Percentiles rank a stretch among this genome's conserved stretches.
These are phyloP conservation scores for Poeciliopsis presidionis DNA, from an alignment of 2,797 vertebrate species.

Conservation along the genomic window DNA sequence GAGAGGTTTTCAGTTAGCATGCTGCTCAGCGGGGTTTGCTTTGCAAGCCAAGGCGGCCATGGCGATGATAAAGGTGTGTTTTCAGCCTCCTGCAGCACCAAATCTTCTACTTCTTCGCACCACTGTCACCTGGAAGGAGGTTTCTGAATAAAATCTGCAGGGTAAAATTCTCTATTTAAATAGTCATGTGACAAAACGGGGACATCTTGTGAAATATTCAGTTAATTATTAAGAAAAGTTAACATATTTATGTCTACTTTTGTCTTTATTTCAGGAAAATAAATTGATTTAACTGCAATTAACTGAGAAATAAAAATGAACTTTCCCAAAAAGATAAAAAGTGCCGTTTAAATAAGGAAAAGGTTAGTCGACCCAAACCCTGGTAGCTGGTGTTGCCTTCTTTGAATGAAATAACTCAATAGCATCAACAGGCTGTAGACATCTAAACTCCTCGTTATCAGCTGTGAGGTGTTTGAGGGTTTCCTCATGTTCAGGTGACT, in stretches of 20 bases:
- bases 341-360: not conserved
- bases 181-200: not conserved
- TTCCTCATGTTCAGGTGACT: not conserved
- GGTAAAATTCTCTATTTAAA: not conserved
- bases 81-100: not conserved
- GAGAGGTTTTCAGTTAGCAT: constrained; percentile 38
- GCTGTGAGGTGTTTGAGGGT: not conserved
- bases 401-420: not conserved
- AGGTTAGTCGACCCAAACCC: not conserved
- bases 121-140: not conserved
- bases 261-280: not conserved
- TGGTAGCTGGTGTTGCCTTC: not conserved
- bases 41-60: constrained; percentile 46
- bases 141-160: constrained; percentile 1
- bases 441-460: not conserved
- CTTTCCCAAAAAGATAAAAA: not conserved
- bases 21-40: constrained; percentile 37
- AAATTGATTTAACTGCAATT: not conserved
- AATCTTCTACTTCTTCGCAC: not conserved
- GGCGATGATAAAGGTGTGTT: constrained; percentile 28
- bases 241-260: not conserved
- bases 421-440: not conserved
- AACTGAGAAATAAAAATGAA: not conserved
- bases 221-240: not conserved
- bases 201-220: not conserved